phyloP scores from a whole-genome alignment of 2,797 vertebrate genomes.

The Channa striata region DNA sequence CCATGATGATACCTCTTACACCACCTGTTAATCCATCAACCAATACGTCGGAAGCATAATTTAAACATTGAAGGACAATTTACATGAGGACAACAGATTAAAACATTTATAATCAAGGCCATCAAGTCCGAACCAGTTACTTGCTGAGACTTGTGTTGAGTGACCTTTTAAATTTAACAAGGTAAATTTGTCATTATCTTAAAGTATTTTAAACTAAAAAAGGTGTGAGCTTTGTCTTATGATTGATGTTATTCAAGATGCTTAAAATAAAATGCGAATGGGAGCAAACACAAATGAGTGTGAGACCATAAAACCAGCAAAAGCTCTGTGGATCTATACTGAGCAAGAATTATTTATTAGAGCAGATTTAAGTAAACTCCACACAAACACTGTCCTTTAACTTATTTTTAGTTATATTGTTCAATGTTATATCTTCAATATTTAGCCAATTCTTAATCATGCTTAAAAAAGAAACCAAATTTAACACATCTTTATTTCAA shows the following conservation, averaged over 20 bases:
- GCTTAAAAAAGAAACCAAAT: too few species aligned
- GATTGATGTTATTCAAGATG: too few species aligned
- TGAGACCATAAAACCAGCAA: not conserved
- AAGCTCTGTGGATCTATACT: not conserved
- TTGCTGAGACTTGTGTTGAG: too few species aligned
- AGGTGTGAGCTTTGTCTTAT: too few species aligned
- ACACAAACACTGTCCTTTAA: not conserved
- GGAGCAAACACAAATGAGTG: not conserved
- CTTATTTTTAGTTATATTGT: not conserved
- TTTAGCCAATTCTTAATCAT: conserved; percentile 58
- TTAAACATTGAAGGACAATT: not conserved
- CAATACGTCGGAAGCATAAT: not conserved
- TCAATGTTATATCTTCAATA: not conserved
- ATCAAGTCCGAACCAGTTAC: not conserved
- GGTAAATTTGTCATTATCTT: too few species aligned
- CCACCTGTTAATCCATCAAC: not conserved
- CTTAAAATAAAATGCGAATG: too few species aligned
- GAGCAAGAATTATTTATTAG: not conserved
- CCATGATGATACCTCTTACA: not conserved
- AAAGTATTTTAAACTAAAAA: not conserved
- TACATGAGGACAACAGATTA: too few species aligned
- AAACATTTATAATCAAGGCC: not conserved
- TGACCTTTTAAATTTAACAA: too few species aligned
- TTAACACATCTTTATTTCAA: too few species aligned
- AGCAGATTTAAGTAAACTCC: not conserved